These are phyloP conservation scores for Myotis davidii DNA, from an alignment of 2,113 vertebrate species.

Conservation along the genomic window DNA sequence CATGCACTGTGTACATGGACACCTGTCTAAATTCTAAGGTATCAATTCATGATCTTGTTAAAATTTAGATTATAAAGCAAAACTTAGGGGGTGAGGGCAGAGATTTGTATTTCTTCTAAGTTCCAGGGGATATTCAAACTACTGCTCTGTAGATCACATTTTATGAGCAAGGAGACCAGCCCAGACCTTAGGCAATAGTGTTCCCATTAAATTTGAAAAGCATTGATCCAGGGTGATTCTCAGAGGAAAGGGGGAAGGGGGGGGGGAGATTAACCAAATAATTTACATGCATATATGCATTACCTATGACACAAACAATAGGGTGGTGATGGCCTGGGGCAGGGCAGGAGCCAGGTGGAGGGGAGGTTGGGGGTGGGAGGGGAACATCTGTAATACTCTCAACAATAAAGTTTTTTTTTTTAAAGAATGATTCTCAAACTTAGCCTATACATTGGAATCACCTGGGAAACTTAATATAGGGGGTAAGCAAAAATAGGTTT, in stretches of 20 bases:
- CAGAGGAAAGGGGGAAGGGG: too few relatives aligned
- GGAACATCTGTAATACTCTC: too few relatives aligned
- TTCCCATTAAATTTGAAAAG: background rate
- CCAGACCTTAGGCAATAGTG: background rate
- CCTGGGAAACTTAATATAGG: background rate
- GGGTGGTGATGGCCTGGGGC: too few relatives aligned
- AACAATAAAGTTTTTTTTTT: too few relatives aligned
- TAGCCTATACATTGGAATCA: background rate
- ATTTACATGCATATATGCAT: too few relatives aligned
- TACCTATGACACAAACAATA: too few relatives aligned
- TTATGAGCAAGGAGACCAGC: background rate
- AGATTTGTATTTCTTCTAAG: background rate
- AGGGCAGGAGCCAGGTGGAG: too few relatives aligned
- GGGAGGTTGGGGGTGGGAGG: too few relatives aligned
- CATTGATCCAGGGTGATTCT: background rate
- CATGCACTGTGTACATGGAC: background rate
- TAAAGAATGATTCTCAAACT: background rate
- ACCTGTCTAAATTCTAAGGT: background rate
- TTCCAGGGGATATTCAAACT: background rate
- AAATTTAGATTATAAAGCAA: constrained; percentile 12
- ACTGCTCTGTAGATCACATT: background rate
- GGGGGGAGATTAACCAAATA: too few relatives aligned
- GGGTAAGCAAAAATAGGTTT: background rate
- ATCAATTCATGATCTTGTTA: background rate
- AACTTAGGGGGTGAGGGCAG: background rate